phyloP scores from a whole-genome alignment of 1,140 invertebrate species.

The Asbolus verrucosus region DNA sequence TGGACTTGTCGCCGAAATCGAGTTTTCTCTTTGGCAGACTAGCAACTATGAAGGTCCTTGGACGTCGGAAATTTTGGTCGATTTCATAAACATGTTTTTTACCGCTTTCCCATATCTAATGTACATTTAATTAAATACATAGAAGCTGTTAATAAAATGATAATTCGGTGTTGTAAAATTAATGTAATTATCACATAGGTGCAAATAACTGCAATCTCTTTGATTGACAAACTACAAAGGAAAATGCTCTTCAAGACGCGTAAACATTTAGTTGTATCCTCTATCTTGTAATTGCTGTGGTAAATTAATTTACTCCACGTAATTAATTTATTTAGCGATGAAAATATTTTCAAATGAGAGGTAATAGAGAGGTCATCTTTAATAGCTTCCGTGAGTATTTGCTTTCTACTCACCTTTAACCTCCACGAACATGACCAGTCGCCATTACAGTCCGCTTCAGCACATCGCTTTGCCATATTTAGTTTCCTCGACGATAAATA shows the following conservation, averaged over 20 bases:
- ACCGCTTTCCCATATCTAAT: not conserved
- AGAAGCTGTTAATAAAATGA: not conserved
- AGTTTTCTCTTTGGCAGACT: no score
- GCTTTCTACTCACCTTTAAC: slow-evolving; percentile 34
- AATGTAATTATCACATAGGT: slow-evolving; percentile 5
- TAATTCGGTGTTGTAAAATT: not conserved
- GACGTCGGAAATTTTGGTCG: not conserved
- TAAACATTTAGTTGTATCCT: not conserved
- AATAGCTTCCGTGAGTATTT: slow-evolving; percentile 26
- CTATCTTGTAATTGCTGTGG: not conserved
- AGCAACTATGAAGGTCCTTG: no score
- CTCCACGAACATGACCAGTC: slow-evolving; percentile 24
- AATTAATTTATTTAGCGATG: slow-evolving; percentile 19
- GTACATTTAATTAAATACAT: not conserved
- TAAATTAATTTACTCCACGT: slow-evolving; percentile 2
- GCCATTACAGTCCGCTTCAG: not conserved
- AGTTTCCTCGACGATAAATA: not conserved
- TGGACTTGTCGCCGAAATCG: no score
- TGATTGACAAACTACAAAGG: slow-evolving; percentile 6
- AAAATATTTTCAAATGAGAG: slow-evolving; percentile 15
- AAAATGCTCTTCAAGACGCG: not conserved
- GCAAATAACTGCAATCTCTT: not conserved
- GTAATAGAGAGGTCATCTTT: slow-evolving; percentile 17
- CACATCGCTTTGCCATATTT: slow-evolving; percentile 19
- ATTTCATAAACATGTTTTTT: not conserved